These are phyloP conservation scores for Dermatemys mawii DNA, from an alignment of 2,113 vertebrate species.

Conservation along the genomic window DNA sequence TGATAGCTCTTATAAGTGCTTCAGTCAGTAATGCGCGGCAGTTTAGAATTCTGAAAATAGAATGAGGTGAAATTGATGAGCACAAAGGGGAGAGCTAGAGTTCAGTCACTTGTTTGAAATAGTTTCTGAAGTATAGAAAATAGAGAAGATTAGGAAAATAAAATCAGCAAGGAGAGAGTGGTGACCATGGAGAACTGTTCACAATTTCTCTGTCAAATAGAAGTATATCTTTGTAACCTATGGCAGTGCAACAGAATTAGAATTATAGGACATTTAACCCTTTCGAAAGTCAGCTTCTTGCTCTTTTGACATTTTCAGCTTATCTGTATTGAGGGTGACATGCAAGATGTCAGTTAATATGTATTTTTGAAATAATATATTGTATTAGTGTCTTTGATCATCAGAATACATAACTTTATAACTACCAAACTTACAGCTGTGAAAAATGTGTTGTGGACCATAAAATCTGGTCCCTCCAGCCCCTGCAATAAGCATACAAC, in stretches of 20 bases:
- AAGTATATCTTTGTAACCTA: background rate
- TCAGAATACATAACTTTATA: slow-evolving; percentile 30
- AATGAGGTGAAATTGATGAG: fast-evolving
- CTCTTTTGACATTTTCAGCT: background rate
- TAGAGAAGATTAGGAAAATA: background rate
- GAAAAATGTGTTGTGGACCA: no score
- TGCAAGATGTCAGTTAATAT: background rate
- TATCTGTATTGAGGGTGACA: background rate
- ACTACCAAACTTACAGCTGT: no score
- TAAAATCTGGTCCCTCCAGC: no score
- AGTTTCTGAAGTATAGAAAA: background rate
- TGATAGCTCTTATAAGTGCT: slow-evolving; percentile 25
- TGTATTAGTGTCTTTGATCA: background rate
- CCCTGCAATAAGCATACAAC: no score
- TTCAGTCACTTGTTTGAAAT: background rate
- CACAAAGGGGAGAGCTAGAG: background rate
- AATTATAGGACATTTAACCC: background rate
- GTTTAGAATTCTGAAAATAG: slow-evolving; percentile 39
- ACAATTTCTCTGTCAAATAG: background rate
- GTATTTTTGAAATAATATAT: background rate
- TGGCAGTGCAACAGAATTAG: background rate
- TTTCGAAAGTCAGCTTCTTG: background rate
- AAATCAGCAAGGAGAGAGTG: background rate
- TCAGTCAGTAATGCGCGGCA: background rate
- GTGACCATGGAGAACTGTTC: background rate